Base-by-base conservation (phyloP, 2,797 vertebrate genomes). In the Catamblyrhynchus diadema region DNA sequence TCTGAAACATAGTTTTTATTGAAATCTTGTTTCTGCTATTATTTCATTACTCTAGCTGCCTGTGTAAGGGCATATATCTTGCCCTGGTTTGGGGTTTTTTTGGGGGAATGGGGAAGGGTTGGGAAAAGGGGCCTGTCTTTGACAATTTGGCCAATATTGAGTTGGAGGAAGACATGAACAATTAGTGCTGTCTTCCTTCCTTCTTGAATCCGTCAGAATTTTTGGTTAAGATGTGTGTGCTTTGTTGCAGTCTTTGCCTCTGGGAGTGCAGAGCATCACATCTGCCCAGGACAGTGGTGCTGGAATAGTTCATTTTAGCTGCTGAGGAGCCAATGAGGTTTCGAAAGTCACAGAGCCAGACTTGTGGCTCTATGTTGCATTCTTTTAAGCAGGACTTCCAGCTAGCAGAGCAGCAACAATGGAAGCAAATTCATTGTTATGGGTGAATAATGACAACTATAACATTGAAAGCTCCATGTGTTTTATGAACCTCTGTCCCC, bases 61-160 rank as follows among this genome's bases (percentile, higher is more conserved):
- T 88, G 59, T 51, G 2, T 47, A n/a, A 67, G 61, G 13, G 16
- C 74, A 17, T 78, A 14, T 22, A 6, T 6, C 4, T 81, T 32
- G 3, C 30, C 75, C 30, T 77, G 23, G 0, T 10, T 84, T 78
- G 9, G 11, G 0, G 0, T 4, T 28, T 33, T 13, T 33, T 24
- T 4, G 4, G 3, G 2, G 0, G 4, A 17, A 25, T 33, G 27
- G 5, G 13, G 6, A 37, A 37, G 6, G 8, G 3, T 22, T 65
- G n/a, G 41, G 22, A 45, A 5, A 14, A 1, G 1, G 2, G 0
- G 3, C 12, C 3, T 56, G 1, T 14, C 39, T 15, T 41, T 57
- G 10, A 8, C 6, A 72, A 65, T 86, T 54, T 25, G 3, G 7
- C 4, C 24, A 1, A 42, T 39, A 53, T 0, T 39, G 53, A 56